These are phyloP conservation scores for Asarcornis scutulata DNA, from an alignment of 2,113 vertebrate species.

Conservation along the genomic window DNA sequence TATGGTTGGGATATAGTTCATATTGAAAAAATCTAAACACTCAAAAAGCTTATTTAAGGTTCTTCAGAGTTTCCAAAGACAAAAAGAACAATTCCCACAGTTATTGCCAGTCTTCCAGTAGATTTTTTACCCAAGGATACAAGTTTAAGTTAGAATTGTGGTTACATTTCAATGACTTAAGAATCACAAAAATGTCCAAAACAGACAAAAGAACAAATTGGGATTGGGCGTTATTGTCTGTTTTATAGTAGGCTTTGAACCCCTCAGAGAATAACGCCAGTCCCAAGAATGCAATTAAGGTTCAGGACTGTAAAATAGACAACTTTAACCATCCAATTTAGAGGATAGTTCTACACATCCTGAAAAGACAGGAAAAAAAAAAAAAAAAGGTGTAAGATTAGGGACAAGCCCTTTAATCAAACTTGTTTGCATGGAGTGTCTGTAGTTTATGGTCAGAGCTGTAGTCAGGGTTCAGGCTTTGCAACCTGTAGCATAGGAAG, in stretches of 20 bases:
- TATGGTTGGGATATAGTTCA: neutral
- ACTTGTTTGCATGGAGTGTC: neutral
- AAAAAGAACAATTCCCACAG: neutral
- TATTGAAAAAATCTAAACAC: neutral
- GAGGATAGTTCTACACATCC: neutral
- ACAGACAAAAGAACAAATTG: neutral
- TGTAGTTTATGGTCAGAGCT: neutral
- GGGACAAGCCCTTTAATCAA: neutral
- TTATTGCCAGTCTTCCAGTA: neutral
- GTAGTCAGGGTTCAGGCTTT: neutral
- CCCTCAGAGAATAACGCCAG: neutral
- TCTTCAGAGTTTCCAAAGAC: neutral
- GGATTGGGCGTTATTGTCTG: neutral
- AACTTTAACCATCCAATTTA: neutral
- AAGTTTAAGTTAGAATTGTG: neutral
- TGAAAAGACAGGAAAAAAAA: neutral
- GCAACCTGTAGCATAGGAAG: neutral
- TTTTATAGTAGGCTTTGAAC: neutral
- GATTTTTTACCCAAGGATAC: neutral
- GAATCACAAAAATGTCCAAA: neutral
- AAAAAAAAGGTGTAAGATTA: neutral
- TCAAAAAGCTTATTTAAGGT: neutral
- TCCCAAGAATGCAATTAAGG: neutral
- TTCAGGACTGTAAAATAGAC: neutral
- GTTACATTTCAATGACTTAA: neutral